phyloP scores from a whole-genome alignment of 2,888 invertebrate genomes.

The Mallateleia sp. region DNA sequence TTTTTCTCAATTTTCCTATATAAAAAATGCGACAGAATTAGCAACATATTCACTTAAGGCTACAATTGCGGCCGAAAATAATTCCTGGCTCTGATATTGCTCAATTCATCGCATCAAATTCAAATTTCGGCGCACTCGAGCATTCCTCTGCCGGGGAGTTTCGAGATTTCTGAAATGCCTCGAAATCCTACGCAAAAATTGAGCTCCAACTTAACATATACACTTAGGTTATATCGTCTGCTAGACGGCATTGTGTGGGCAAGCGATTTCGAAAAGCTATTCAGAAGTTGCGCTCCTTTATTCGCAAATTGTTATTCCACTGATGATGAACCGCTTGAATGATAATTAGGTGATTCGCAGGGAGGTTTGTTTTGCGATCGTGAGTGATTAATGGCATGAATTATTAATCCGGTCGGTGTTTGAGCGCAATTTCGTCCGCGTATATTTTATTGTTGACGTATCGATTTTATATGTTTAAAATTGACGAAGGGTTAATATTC shows the following conservation, averaged over 20 bases:
- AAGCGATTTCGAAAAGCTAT: slow-evolving; percentile 29
- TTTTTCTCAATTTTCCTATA: too few relatives aligned
- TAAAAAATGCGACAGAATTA: too few relatives aligned
- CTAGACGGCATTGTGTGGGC: slow-evolving; percentile 9
- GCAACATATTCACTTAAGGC: too few relatives aligned
- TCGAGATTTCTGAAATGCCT: slow-evolving; percentile 58
- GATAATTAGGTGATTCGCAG: too few relatives aligned
- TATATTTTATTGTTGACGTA: too few relatives aligned
- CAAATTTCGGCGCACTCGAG: slow-evolving; percentile 55
- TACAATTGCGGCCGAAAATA: slow-evolving; percentile 49
- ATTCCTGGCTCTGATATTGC: slow-evolving; percentile 51
- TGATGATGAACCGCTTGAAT: too few relatives aligned
- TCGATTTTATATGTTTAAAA: too few relatives aligned
- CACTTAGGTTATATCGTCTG: slow-evolving; percentile 34
- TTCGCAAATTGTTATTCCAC: not conserved
- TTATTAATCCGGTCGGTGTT: too few relatives aligned
- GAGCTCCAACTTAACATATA: slow-evolving; percentile 43
- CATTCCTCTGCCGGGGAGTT: slow-evolving; percentile 20
- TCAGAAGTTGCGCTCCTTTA: not conserved
- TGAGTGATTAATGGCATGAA: too few relatives aligned
- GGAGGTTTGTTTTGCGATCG: too few relatives aligned
- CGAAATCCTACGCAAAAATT: slow-evolving; percentile 48
- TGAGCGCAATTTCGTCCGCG: too few relatives aligned
- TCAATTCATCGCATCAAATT: slow-evolving; percentile 61
- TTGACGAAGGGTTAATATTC: too few relatives aligned